Conservation (phyloP, 2,113 vertebrate genomes). For the Calyptommatus sinebrachiatus region DNA sequence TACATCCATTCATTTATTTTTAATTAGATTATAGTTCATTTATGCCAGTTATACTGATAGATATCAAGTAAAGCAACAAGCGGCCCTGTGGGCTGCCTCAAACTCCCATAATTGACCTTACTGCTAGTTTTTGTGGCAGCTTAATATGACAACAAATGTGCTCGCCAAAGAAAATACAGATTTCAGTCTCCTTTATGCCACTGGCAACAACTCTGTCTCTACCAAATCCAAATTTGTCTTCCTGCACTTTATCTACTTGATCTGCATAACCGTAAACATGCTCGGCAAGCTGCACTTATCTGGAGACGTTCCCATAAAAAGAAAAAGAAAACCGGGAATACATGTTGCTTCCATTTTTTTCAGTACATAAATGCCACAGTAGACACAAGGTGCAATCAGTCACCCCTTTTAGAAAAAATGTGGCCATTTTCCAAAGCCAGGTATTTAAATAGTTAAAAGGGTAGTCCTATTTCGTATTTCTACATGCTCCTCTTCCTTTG, state of each 20-base stretch:
- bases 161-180: neutral
- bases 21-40: constrained; percentile 44
- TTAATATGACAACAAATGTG: constrained; percentile 28
- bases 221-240: constrained; percentile 16
- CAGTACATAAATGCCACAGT: constrained; percentile 15
- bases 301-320: constrained; percentile 18
- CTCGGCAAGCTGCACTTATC: constrained; percentile 10
- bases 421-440: too few species aligned
- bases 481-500: too few species aligned
- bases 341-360: constrained; percentile 31
- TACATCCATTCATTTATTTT: constrained; percentile 39
- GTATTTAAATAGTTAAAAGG: too few species aligned
- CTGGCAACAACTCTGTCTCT: constrained; percentile 15
- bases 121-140: constrained; percentile 15
- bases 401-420: too few species aligned
- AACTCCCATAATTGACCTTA: constrained; percentile 25
- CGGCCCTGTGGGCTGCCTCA: constrained; percentile 19
- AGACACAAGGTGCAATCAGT: too few species aligned
- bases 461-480: too few species aligned
- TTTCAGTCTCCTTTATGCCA: constrained; percentile 16
- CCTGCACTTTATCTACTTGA: constrained; percentile 9
- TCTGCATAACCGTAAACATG: constrained; percentile 32
- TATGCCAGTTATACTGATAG: constrained; percentile 35
- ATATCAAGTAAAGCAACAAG: constrained; percentile 34
- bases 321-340: constrained; percentile 26